Evolutionary conservation across 2,113 vertebrate genomes (phyloP).

Genomic region (Lycocorax pyrrhopterus): DNA sequence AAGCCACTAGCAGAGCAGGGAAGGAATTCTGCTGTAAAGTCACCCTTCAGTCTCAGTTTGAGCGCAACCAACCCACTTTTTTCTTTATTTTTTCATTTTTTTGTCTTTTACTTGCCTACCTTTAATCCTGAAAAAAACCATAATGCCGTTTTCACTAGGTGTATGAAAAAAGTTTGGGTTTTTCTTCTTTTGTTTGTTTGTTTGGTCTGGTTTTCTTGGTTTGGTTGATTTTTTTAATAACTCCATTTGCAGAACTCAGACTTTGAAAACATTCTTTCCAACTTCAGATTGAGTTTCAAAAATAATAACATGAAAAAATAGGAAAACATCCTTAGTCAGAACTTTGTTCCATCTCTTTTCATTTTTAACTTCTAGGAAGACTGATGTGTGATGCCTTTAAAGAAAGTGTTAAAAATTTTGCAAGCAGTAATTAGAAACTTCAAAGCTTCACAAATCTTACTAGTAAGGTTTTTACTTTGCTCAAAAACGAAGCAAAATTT

Average conservation of each 20-base stretch:
- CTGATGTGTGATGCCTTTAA: background rate
- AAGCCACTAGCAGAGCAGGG: accelerated
- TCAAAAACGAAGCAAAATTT: background rate
- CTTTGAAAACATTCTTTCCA: background rate
- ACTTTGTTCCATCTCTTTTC: background rate
- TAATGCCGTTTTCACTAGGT: background rate
- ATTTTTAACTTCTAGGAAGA: background rate
- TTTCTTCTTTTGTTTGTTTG: accelerated
- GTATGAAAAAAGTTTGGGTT: background rate
- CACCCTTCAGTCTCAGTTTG: background rate
- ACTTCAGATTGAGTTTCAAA: background rate
- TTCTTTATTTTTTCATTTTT: background rate
- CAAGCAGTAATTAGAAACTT: background rate
- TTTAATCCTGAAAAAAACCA: background rate
- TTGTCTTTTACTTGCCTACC: accelerated
- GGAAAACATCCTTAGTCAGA: background rate
- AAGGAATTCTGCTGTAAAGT: background rate
- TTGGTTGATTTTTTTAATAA: background rate
- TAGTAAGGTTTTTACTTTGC: background rate
- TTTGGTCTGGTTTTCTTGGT: background rate
- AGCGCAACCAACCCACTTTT: background rate
- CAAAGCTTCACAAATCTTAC: background rate
- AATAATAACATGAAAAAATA: background rate
- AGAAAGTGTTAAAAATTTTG: background rate
- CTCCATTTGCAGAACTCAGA: background rate